Percentiles rank a stretch among this genome's conserved stretches.
Evolutionary conservation across 2,113 vertebrate genomes (phyloP).

Genomic region (Gopherus flavomarginatus): DNA sequence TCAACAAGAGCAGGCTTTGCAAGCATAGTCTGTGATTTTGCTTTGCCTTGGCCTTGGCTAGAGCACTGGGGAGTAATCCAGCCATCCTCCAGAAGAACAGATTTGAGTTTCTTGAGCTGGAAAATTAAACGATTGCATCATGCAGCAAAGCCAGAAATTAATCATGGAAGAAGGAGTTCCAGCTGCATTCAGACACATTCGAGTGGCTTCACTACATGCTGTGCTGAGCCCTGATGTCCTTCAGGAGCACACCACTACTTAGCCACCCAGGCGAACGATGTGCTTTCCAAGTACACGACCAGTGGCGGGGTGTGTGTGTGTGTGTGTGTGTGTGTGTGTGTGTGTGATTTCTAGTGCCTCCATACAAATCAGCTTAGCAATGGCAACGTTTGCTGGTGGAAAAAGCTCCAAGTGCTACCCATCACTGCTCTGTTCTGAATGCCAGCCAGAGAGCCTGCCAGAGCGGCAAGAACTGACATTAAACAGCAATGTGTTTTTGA

Average conservation of each 20-base stretch:
- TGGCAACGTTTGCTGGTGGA: conserved; percentile 24
- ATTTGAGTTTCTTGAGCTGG: conserved; percentile 49
- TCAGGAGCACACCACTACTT: conserved; percentile 35
- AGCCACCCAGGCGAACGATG: background rate
- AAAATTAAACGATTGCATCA: conserved; percentile 61
- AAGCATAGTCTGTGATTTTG: background rate
- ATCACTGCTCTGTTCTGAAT: conserved; percentile 30
- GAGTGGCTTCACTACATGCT: conserved; percentile 45
- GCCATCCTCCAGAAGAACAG: background rate
- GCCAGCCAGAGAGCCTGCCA: background rate
- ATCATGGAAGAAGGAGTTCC: conserved; percentile 47
- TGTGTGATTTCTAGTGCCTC: conserved; percentile 28
- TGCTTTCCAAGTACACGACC: background rate
- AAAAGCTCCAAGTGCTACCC: conserved; percentile 22
- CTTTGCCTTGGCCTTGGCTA: background rate
- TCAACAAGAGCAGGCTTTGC: background rate
- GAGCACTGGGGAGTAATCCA: background rate
- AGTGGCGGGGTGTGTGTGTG: background rate
- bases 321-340: background rate
- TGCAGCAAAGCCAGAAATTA: conserved; percentile 32
- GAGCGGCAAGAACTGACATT: background rate
- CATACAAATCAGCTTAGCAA: conserved; percentile 62
- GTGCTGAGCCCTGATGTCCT: conserved; percentile 29
- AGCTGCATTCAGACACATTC: conserved; percentile 33
- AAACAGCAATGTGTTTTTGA: background rate